phyloP scores from a whole-genome alignment of 2,888 invertebrate species.

The Lydus trimaculatus region DNA sequence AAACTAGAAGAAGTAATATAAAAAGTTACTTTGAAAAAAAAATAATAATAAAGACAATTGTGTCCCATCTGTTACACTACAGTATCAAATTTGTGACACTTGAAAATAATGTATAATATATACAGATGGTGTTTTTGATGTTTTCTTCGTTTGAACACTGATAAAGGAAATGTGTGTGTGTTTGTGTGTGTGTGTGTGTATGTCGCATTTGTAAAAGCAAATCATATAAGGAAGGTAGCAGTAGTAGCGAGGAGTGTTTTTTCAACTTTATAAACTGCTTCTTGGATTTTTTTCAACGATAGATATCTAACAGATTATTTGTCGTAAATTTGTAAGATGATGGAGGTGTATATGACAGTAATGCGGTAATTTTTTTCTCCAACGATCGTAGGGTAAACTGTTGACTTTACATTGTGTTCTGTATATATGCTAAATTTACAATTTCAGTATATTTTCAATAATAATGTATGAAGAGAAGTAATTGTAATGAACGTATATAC shows the following conservation, averaged over 20 bases:
- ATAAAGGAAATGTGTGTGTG: no score
- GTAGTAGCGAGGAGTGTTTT: neutral
- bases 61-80: constrained; percentile 2
- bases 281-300: neutral
- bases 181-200: no score
- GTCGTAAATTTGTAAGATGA: neutral
- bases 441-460: no score
- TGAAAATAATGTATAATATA: neutral
- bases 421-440: no score
- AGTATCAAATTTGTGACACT: neutral
- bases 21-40: neutral
- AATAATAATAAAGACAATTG: neutral
- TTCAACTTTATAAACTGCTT: neutral
- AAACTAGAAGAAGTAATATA: neutral
- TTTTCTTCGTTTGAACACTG: neutral
- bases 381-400: no score
- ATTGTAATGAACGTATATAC: no score
- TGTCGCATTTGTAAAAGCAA: neutral
- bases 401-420: no score
- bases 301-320: neutral
- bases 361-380: neutral
- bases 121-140: neutral
- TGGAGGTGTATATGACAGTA: neutral
- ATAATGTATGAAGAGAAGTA: no score
- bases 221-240: no score